Conservation (phyloP, 2,797 vertebrate genomes). For the Parambassis ranga region DNA sequence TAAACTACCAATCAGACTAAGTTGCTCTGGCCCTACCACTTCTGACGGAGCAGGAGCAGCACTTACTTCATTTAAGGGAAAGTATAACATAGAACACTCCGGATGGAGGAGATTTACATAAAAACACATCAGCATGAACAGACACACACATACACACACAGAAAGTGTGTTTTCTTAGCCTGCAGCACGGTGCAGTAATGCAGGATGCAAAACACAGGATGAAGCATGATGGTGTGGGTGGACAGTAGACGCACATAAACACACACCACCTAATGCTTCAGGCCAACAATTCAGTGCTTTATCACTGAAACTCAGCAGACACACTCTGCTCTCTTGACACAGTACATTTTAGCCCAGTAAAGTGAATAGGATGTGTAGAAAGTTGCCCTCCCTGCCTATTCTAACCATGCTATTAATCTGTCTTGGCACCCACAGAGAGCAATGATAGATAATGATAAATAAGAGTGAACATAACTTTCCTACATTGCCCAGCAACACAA, state of each 20-base stretch:
- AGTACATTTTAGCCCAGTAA: background rate
- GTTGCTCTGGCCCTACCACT: background rate
- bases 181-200: background rate
- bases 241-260: conserved; percentile 5
- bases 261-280: conserved; percentile 2
- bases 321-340: background rate
- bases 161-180: conserved; percentile 1
- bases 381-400: background rate
- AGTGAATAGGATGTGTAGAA: background rate
- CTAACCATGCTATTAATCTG: background rate
- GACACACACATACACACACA: background rate
- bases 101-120: conserved; percentile 2
- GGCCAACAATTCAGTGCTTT: conserved; percentile 1
- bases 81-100: background rate
- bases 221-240: conserved; percentile 21
- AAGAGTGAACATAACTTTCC: conserved; percentile 8
- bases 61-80: background rate
- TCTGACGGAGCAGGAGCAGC: background rate
- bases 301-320: background rate
- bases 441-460: conserved; percentile 11
- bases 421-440: background rate
- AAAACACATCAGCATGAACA: conserved; percentile 19
- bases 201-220: background rate
- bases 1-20: conserved; percentile 8
- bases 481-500: conserved; percentile 5